Evolutionary conservation across 2,113 vertebrate species (phyloP).

Genomic region (Neodontobutis hainanensis): DNA sequence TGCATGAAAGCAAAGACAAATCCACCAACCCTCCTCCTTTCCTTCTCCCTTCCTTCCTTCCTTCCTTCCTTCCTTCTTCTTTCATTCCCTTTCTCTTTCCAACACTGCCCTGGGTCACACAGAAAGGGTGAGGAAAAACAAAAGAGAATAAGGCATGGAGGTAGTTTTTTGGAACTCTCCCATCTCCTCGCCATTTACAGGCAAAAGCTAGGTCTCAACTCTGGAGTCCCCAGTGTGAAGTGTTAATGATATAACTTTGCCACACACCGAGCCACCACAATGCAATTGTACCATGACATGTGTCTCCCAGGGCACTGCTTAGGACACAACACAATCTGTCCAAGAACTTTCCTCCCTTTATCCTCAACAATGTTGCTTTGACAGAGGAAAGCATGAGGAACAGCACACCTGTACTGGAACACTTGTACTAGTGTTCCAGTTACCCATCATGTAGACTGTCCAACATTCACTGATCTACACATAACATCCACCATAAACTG

Average conservation of each 20-base stretch:
- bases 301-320: constrained; percentile 60
- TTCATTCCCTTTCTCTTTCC: constrained; percentile 52
- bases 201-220: constrained; percentile 42
- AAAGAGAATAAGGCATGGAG: constrained; percentile 37
- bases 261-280: constrained; percentile 67
- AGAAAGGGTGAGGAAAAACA: constrained; percentile 27
- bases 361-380: constrained; percentile 37
- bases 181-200: constrained; percentile 52
- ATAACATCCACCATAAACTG: not conserved
- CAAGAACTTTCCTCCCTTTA: constrained; percentile 49
- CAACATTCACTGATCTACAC: not conserved
- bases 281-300: constrained; percentile 64
- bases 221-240: constrained; percentile 55
- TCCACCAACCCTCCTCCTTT: constrained; percentile 39
- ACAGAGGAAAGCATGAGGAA: constrained; percentile 35
- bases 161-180: constrained; percentile 61
- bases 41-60: constrained; percentile 22
- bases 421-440: not conserved
- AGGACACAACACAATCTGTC: constrained; percentile 66
- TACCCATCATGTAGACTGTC: too few species aligned
- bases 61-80: constrained; percentile 29
- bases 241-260: constrained; percentile 67
- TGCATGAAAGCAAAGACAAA: constrained; percentile 70
- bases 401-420: not conserved
- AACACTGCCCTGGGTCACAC: constrained; percentile 46